These are phyloP conservation scores for Chrysemys picta DNA, from an alignment of 2,113 vertebrate genomes.

Conservation along the genomic window DNA sequence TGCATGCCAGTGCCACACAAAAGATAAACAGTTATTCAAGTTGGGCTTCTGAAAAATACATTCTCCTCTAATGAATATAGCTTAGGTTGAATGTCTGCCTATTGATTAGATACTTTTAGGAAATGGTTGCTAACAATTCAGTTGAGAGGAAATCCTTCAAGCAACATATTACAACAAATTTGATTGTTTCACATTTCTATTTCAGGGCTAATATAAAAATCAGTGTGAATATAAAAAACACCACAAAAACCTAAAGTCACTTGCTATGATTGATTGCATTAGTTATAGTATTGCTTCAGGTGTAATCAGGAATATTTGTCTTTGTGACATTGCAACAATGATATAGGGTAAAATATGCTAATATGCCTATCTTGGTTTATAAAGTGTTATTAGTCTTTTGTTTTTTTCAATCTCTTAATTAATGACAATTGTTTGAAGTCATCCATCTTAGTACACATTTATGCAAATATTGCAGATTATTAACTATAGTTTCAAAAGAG, in stretches of 20 bases:
- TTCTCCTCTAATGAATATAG: neutral
- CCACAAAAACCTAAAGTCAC: slow-evolving; percentile 5
- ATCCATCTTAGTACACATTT: slow-evolving; percentile 74
- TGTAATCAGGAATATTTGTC: slow-evolving; percentile 80
- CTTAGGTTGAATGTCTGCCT: slow-evolving; percentile 7
- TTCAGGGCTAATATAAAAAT: slow-evolving; percentile 67
- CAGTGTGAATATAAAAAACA: slow-evolving; percentile 45
- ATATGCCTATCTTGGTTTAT: slow-evolving; percentile 67
- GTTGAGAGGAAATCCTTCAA: slow-evolving; percentile 26
- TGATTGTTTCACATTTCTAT: slow-evolving; percentile 64
- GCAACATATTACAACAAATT: slow-evolving; percentile 32
- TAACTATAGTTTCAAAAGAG: slow-evolving; percentile 52
- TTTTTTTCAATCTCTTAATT: slow-evolving; percentile 78
- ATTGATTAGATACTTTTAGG: slow-evolving; percentile 48
- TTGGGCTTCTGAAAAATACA: slow-evolving; percentile 31
- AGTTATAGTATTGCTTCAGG: slow-evolving; percentile 71
- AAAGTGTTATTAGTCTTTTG: slow-evolving; percentile 73
- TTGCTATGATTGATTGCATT: slow-evolving; percentile 75
- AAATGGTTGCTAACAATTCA: slow-evolving; percentile 34
- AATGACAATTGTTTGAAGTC: slow-evolving; percentile 70
- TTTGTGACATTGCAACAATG: slow-evolving; percentile 72
- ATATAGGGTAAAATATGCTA: slow-evolving; percentile 73
- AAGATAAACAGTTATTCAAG: slow-evolving; percentile 20
- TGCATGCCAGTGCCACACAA: neutral
- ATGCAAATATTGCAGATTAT: slow-evolving; percentile 75